Evolutionary conservation across 1,140 invertebrate species (phyloP).

Genomic region (Trissolcus basalis): DNA sequence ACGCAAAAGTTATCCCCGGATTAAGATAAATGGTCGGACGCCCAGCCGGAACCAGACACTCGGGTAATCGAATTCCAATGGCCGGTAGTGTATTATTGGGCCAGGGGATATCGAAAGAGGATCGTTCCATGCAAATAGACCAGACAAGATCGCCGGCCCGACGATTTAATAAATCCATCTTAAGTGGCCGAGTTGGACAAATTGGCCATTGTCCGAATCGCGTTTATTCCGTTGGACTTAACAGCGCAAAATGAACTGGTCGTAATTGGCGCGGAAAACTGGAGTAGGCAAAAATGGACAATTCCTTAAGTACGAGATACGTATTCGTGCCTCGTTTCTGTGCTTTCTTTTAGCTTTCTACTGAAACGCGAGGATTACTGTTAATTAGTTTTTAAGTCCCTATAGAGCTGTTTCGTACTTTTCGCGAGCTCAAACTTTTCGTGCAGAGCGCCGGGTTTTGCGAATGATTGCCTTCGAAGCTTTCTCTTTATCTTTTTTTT

Average conservation of each 20-base stretch:
- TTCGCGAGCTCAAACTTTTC: constrained; percentile 49
- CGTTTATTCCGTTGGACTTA: not conserved
- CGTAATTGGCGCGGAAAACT: constrained; percentile 26
- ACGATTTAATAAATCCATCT: constrained; percentile 35
- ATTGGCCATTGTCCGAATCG: constrained; percentile 11
- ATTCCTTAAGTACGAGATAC: constrained; percentile 51
- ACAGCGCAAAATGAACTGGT: constrained; percentile 6
- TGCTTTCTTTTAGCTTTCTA: constrained; percentile 41
- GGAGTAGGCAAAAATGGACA: constrained; percentile 22
- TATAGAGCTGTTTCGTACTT: constrained; percentile 54
- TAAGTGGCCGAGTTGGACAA: constrained; percentile 24
- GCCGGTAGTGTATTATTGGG: constrained; percentile 64
- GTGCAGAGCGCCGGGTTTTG: constrained; percentile 24
- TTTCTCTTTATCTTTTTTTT: not conserved
- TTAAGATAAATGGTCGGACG: constrained; percentile 44
- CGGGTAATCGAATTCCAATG: constrained; percentile 68
- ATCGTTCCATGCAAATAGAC: constrained; percentile 68
- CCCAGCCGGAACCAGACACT: constrained; percentile 48
- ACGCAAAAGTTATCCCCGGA: constrained; percentile 7
- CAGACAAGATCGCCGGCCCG: constrained; percentile 46
- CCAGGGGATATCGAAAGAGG: constrained; percentile 58
- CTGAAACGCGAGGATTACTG: constrained; percentile 55
- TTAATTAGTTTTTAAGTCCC: constrained; percentile 63
- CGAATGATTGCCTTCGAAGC: constrained; percentile 45
- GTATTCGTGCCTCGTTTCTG: constrained; percentile 55